Evolutionary conservation across 2,113 vertebrate species (phyloP).

Genomic region (Pachyramphus minor): DNA sequence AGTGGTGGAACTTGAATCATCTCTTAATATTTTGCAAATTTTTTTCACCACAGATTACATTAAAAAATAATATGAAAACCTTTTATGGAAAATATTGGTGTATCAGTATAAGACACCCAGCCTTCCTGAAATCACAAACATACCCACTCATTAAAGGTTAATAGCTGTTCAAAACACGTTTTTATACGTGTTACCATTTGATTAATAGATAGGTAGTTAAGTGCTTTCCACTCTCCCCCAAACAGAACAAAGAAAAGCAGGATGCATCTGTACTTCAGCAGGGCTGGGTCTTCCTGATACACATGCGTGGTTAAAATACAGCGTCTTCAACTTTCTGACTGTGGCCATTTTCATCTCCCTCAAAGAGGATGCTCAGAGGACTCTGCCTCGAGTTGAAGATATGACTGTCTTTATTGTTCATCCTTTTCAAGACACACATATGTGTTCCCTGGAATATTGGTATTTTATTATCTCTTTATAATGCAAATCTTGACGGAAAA

Average conservation of each 20-base stretch:
- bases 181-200: neutral
- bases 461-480: neutral
- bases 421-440: neutral
- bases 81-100: neutral
- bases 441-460: conserved; percentile 31
- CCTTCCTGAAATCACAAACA: neutral
- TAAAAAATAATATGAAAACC: neutral
- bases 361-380: neutral
- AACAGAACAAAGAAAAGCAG: neutral
- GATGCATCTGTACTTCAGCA: neutral
- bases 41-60: neutral
- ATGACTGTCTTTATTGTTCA: neutral
- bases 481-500: neutral
- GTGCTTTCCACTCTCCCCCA: neutral
- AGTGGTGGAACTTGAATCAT: neutral
- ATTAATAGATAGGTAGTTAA: neutral
- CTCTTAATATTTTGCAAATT: neutral
- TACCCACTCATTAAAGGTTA: neutral
- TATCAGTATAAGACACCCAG: neutral
- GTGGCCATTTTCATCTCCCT: neutral
- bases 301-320: neutral
- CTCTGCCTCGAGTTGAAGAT: conserved; percentile 40
- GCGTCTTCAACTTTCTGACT: neutral
- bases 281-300: neutral
- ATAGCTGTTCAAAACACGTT: neutral